Evolutionary conservation across 1,140 invertebrate genomes (phyloP), one percentile per base, ranked within the genome.

Genomic region (Zaprionus kolodkinae): DNA sequence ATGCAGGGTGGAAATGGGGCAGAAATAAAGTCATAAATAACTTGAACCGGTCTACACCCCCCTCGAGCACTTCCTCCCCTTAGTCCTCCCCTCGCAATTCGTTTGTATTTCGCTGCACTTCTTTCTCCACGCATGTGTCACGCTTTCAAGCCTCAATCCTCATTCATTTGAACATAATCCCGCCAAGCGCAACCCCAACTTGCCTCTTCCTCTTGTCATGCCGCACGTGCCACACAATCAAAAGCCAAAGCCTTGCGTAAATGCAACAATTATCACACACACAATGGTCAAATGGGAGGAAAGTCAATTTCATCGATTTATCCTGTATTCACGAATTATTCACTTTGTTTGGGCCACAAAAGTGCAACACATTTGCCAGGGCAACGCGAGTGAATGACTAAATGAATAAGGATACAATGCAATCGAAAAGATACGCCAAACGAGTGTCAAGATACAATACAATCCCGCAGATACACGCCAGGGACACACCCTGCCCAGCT

Each of bases 11-110:
- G 45, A 12, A 12, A 50, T 9, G 17, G 15, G 17, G 17, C 21
- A 6, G 45, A 72, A 72, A 88, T 77, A 71, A 66, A 86, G 84
- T 83, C 79, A 86, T 88, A 86, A 86, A 86, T 88, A 74, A 79
- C 69, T 52, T 35, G 45, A 72, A 66, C n/a, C 17, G 17, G 45
- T 12, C 45, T 11, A 30, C 21, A 4, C 27, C 27, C 9, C 9
- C 10, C 10, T 10, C 45, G 21, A 21, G 6, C 7, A 27, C 79
- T 57, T 59, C 77, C 54, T 57, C 21, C 10, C 12, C 11, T n/a
- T 45, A 40, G 50, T 57, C 78, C 60, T 66, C 72, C 64, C 76
- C 27, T 66, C 10, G 48, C 35, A 59, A 52, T 68, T 68, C 65
- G 38, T 72, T 67, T 66, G 25, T 69, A 54, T 55, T 70, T 43